Evolutionary conservation across 2,888 invertebrate genomes (phyloP).

Genomic region (Colostygia pectinataria): DNA sequence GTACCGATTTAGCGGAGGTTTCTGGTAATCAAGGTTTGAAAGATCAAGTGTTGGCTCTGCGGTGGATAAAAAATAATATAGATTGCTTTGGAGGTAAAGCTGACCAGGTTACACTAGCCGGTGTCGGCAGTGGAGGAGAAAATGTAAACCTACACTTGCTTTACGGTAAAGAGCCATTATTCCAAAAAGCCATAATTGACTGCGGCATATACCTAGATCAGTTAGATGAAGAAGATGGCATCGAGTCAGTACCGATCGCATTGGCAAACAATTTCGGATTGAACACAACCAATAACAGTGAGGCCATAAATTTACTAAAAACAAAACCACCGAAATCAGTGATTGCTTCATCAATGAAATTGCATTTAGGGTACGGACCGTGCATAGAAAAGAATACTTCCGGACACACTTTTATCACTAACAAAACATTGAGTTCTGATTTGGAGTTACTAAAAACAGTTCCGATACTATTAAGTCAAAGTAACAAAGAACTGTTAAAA

Average conservation of each 20-base stretch:
- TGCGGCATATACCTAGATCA: conserved; percentile 23
- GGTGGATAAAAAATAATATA: conserved; percentile 45
- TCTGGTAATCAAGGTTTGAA: conserved; percentile 50
- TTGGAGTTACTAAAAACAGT: conserved; percentile 15
- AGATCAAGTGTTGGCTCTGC: conserved; percentile 41
- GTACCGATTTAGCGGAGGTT: conserved; percentile 41
- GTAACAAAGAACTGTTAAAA: conserved; percentile 21
- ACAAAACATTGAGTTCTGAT: conserved; percentile 3
- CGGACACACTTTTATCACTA: conserved; percentile 13
- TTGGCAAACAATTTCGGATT: conserved; percentile 27
- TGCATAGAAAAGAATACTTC: conserved; percentile 26
- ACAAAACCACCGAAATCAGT: conserved; percentile 18
- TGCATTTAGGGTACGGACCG: conserved; percentile 24
- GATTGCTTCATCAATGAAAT: conserved; percentile 19
- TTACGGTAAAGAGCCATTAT: conserved; percentile 27
- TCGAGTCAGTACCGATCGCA: conserved; percentile 13
- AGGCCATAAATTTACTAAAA: conserved; percentile 26
- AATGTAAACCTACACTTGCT: conserved; percentile 29
- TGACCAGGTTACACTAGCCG: conserved; percentile 41
- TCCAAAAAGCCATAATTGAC: conserved; percentile 32
- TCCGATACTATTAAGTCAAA: conserved; percentile 24
- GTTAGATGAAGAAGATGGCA: conserved; percentile 12
- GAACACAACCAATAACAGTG: conserved; percentile 9
- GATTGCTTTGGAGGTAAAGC: conserved; percentile 44
- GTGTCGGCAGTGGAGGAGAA: conserved; percentile 35